Base-by-base conservation (phyloP, 1,140 invertebrate species). In the Coboldia fuscipes region DNA sequence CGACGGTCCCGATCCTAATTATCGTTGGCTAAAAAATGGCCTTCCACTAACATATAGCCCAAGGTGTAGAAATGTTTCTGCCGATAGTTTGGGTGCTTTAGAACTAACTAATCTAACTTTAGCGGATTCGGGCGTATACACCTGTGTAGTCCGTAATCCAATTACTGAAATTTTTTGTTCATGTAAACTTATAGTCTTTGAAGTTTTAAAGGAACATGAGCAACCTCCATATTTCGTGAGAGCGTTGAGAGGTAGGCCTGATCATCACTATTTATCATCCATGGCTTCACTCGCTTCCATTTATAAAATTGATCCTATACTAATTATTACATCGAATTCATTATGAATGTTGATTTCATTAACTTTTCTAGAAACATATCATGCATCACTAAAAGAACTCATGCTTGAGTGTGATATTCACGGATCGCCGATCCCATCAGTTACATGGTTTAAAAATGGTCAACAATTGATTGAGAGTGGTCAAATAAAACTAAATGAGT, bases 361-460 rank as follows among this genome's bases (percentile, higher is more conserved):
- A 14, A 15, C 12, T 33, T n/a, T 40, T 42, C 24, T 37, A 54
- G 51, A 54, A 42, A 39, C 51, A 41, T 54, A 50, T 42, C 43
- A 52, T 38, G 42, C 45, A 38, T 45, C 50, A 33, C 33, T 28
- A 20, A 51, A 52, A 33, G 41, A 44, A 15, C 39, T 54, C 3
- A 43, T 40, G 0, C 36, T 54, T 26, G 51, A 54, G 39, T 54
- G 51, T 40, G 52, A 54, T 29, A 44, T 51, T 5, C 48, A 50
- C 5, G 49, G 49, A n/a, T 47, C 47, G 21, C 51, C 51, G 9
- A 54, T 51, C 35, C 51, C 51, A 0, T 17, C 37, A 2, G 62
- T 94, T 4, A 68, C 70, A 37, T 93, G 85, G 84, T 75, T 72
- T 27, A 83, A 79, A 47, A 75, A 89, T 50, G 74, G 74, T 2